Conservation (phyloP, 1,140 invertebrate genomes). For the Eubasilissa regina region DNA sequence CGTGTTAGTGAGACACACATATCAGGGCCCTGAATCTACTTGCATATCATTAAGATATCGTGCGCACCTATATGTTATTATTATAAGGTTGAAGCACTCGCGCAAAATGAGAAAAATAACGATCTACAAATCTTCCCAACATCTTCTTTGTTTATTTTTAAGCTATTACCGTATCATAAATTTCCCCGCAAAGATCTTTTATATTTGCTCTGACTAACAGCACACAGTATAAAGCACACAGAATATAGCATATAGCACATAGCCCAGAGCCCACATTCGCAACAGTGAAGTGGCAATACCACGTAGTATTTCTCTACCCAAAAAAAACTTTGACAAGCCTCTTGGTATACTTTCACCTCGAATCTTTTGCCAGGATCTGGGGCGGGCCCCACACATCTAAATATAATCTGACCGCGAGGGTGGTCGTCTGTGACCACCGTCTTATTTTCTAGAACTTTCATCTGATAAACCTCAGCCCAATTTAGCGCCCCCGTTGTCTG, state of each 20-base stretch:
- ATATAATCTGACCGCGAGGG: slow-evolving; percentile 1
- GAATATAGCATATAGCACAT: not conserved
- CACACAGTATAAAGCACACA: not conserved
- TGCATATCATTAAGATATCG: too few species aligned
- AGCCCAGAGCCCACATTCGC: too few species aligned
- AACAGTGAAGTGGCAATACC: not conserved
- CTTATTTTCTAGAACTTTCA: not conserved
- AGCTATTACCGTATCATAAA: not conserved
- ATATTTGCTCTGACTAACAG: not conserved
- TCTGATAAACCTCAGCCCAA: slow-evolving; percentile 22
- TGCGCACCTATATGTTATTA: too few species aligned
- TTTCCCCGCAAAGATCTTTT: not conserved
- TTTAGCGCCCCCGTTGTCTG: slow-evolving; percentile 26
- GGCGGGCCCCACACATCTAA: not conserved
- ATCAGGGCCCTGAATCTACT: too few species aligned
- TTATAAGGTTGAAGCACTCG: too few species aligned
- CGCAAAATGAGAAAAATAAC: too few species aligned
- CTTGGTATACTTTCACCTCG: not conserved
- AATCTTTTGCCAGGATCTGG: not conserved
- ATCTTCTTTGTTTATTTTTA: not conserved
- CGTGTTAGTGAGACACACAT: too few species aligned
- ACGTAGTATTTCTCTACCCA: not conserved
- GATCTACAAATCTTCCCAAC: not conserved
- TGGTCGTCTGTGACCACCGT: not conserved
- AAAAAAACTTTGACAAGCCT: not conserved